Evolutionary conservation across 2,888 invertebrate genomes (phyloP).

Genomic region (Busseola fusca): DNA sequence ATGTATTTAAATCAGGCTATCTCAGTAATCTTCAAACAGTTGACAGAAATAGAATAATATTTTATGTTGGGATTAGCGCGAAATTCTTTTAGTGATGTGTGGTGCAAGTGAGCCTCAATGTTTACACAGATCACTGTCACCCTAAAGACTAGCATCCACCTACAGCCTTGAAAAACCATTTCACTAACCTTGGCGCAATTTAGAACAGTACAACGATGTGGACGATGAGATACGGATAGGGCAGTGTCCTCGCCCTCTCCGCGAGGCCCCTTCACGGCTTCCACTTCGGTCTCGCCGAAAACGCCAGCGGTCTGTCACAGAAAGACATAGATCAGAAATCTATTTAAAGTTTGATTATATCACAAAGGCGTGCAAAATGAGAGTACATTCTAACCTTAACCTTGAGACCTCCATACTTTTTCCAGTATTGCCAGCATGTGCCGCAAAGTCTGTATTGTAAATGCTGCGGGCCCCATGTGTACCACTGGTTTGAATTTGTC

Average conservation of each 20-base stretch:
- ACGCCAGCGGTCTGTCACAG: slow-evolving; percentile 82
- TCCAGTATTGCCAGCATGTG: slow-evolving; percentile 99
- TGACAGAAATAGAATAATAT: background rate
- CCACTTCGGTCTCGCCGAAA: slow-evolving; percentile 84
- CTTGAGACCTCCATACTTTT: slow-evolving; percentile 99
- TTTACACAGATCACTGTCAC: background rate
- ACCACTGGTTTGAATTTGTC: slow-evolving; percentile 96
- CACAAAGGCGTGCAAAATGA: slow-evolving; percentile 33
- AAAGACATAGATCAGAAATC: slow-evolving; percentile 20
- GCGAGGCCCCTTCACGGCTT: slow-evolving; percentile 76
- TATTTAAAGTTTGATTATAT: slow-evolving; percentile 24
- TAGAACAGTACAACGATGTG: slow-evolving; percentile 96
- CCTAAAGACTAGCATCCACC: background rate
- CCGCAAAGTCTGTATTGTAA: slow-evolving; percentile 98
- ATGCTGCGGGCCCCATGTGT: slow-evolving; percentile 98
- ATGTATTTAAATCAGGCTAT: background rate
- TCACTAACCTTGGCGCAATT: slow-evolving; percentile 93
- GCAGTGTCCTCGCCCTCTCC: slow-evolving; percentile 85
- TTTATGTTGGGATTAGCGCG: too few species aligned
- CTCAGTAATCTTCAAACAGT: background rate
- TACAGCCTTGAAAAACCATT: background rate
- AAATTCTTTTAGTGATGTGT: background rate
- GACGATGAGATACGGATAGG: slow-evolving; percentile 91
- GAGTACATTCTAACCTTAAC: slow-evolving; percentile 73
- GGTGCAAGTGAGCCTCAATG: background rate